Conservation (phyloP, 1,140 invertebrate genomes). For the Mycetomoellerius zeteki region DNA sequence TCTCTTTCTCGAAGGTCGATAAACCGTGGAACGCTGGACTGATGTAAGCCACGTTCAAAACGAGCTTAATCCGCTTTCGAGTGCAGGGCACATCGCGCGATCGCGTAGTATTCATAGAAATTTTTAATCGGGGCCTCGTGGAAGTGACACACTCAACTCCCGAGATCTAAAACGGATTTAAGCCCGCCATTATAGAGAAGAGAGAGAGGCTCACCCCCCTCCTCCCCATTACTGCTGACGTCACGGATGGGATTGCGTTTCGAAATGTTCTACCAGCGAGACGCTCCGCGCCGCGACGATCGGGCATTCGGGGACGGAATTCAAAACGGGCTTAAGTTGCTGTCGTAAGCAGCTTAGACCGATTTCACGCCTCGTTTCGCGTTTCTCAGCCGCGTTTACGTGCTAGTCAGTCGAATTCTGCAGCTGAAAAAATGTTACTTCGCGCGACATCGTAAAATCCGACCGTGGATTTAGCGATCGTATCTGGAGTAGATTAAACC, state of each 20-base stretch:
- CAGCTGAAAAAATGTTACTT: conserved; percentile 47
- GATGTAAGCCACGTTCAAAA: conserved; percentile 59
- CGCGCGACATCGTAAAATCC: conserved; percentile 31
- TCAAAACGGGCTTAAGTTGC: conserved; percentile 46
- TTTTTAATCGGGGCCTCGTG: conserved; percentile 36
- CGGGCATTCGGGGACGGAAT: conserved; percentile 41
- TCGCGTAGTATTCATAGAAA: conserved; percentile 32
- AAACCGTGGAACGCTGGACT: conserved; percentile 46
- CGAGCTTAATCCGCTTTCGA: conserved; percentile 60
- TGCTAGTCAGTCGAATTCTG: conserved; percentile 19
- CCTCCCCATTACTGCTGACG: neutral
- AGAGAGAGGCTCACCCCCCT: neutral
- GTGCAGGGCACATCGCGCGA: conserved; percentile 23
- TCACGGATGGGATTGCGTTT: conserved; percentile 4
- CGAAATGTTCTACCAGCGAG: conserved; percentile 25
- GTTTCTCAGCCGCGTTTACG: conserved; percentile 19
- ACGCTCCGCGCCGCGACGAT: neutral
- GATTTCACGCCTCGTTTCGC: conserved; percentile 49
- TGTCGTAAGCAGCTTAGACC: conserved; percentile 49
- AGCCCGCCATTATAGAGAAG: conserved; percentile 45
- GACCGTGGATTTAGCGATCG: conserved; percentile 31
- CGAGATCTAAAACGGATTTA: conserved; percentile 59
- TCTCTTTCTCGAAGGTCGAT: conserved; percentile 31
- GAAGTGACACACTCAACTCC: conserved; percentile 26
- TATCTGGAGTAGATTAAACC: conserved; percentile 48